Percentiles rank a stretch among this genome's conserved stretches.
Evolutionary conservation across 2,888 invertebrate genomes (phyloP).

Genomic region (Nephrotoma flavescens): DNA sequence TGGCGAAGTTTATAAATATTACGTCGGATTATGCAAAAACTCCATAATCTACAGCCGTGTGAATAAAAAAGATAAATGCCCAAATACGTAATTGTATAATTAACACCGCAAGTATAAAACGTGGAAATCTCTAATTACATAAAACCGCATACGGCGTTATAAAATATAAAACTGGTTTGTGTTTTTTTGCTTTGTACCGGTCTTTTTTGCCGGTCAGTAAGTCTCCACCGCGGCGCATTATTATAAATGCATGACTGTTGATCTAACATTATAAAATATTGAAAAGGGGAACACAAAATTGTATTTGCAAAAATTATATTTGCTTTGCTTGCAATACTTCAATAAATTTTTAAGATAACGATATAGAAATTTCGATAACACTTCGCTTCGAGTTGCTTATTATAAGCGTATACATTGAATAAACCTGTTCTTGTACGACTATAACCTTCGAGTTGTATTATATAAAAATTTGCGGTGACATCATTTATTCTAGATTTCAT

Average conservation of each 20-base stretch:
- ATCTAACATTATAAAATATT: background rate
- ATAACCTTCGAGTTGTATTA: background rate
- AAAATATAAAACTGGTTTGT: background rate
- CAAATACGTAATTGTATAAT: background rate
- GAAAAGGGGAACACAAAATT: background rate
- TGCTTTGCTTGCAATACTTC: background rate
- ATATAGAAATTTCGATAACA: background rate
- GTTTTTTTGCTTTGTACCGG: background rate
- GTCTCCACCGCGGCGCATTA: background rate
- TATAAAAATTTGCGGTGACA: background rate
- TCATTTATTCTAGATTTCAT: background rate
- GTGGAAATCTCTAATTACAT: background rate
- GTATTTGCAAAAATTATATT: background rate
- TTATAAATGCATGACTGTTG: background rate
- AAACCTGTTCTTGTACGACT: background rate
- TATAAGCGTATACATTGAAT: background rate
- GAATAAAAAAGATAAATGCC: background rate
- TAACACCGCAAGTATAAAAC: background rate
- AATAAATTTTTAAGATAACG: background rate
- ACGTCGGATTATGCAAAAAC: background rate
- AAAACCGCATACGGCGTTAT: background rate
- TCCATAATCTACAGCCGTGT: background rate
- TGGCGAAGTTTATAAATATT: background rate
- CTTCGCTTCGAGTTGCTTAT: background rate
- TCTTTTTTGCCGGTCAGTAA: background rate